These are phyloP conservation scores for Zoroaster sp. DNA, from an alignment of 53 echinoderm and acorn worm species.

Conservation along the genomic window DNA sequence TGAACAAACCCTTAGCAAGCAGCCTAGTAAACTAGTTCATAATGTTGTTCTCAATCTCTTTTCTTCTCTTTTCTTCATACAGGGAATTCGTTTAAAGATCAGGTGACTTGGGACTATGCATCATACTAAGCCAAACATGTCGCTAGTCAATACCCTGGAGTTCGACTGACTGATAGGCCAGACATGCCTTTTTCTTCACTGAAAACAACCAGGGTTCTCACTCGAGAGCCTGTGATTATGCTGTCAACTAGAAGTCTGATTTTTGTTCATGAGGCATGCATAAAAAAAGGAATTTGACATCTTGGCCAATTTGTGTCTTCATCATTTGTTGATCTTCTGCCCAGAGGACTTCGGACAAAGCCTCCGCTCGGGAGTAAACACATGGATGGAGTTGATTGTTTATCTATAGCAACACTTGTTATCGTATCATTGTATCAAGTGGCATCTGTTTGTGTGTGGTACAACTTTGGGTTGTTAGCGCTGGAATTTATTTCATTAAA, in stretches of 20 bases:
- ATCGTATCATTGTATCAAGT: background rate
- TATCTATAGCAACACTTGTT: background rate
- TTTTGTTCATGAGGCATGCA: no score
- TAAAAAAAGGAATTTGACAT: background rate
- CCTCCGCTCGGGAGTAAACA: background rate
- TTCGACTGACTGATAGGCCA: background rate
- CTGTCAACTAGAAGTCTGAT: background rate
- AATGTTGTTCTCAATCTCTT: background rate
- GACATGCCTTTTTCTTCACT: background rate
- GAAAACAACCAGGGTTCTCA: background rate
- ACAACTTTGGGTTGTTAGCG: no score
- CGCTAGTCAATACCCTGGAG: background rate
- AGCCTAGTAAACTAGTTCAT: background rate
- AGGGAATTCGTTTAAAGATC: background rate
- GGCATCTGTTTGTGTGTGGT: background rate
- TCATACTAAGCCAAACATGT: background rate
- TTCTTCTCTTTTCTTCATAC: background rate
- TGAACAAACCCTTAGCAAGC: background rate
- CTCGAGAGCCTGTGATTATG: background rate
- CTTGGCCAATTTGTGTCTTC: background rate
- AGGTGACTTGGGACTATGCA: background rate
- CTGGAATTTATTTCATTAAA: background rate
- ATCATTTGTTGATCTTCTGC: background rate
- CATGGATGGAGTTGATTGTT: background rate
- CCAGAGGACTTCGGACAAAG: background rate